Evolutionary conservation across 2,113 vertebrate genomes (phyloP).

Genomic region (Coracopsis vasa): DNA sequence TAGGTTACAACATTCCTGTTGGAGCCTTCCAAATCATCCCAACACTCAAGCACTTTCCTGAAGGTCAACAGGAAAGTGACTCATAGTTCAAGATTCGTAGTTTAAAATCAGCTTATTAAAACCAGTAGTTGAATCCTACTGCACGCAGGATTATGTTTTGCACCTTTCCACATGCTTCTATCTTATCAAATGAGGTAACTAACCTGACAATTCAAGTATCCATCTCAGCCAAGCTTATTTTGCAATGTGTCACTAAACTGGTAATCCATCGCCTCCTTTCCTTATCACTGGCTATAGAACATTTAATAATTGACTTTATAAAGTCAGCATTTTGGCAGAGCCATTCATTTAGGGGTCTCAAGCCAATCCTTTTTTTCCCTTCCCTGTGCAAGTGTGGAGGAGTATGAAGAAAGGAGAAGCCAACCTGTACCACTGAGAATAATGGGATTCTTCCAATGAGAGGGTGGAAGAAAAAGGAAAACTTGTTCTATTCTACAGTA

Average conservation of each 20-base stretch:
- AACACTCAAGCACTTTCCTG: not conserved
- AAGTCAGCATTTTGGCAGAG: slow-evolving; percentile 49
- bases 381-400: not conserved
- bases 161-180: not conserved
- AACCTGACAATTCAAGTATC: slow-evolving; percentile 26
- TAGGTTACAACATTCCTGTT: not conserved
- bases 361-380: not conserved
- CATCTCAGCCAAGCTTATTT: slow-evolving; percentile 47
- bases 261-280: slow-evolving; percentile 47
- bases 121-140: not conserved
- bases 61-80: not conserved
- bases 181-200: slow-evolving; percentile 31
- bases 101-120: not conserved
- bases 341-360: slow-evolving; percentile 38
- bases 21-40: not conserved
- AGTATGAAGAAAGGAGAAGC: not conserved
- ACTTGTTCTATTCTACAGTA: not conserved
- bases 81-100: not conserved
- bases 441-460: not conserved
- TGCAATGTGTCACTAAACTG: slow-evolving; percentile 50
- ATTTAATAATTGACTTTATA: slow-evolving; percentile 70
- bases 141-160: not conserved
- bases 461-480: not conserved
- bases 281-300: slow-evolving; percentile 44
- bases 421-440: not conserved